Base-by-base conservation (phyloP, 1,140 invertebrate genomes). In the Amyelois transitella region DNA sequence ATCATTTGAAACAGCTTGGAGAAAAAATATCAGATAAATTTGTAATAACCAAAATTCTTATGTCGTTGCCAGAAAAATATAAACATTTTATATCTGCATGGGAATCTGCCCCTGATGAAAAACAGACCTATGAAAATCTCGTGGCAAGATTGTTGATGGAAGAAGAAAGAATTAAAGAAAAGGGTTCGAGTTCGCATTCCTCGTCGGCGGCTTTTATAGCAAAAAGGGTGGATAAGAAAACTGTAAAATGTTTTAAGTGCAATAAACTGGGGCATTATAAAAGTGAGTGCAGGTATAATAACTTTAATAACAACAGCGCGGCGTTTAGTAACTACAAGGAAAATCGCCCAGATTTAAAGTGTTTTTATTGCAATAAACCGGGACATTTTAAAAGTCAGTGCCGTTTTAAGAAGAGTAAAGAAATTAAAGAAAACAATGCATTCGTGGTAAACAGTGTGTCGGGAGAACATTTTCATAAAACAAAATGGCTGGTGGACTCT, bases 101-200 rank as follows among this genome's bases (percentile, higher is more conserved):
- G 75, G 74, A 81, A 14, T 74, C 68, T 0, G 60, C 60, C 0
- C 58, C 62, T 1, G 58, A 60, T 18, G 55, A 66, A 0, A 72
- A 70, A 12, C 72, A 77, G 60, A 79, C 70, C 0, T 55, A 69
- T 19, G 69, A 71, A 1, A 68, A 77, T 43, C 44, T 82, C 28
- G 64, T 57, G 0, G 63, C 78, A 0, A 56, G 82, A 10, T 52
- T 83, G 20, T 19, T 81, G 18, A 53, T 70, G 12, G 74, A 82
- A 56, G 75, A 82, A 60, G 66, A 79, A 28, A 57, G 63, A 58
- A 28, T 70, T 6, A 69, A 69, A 51, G 55, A 55, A 44, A 65
- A 65, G 24, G 48, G 25, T n/a, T 57, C 47, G 17, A 50, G 20
- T 25, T 12, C 20, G 17, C 38, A 55, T 45, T 22, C 59, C 12